Evolutionary conservation across 2,113 vertebrate species (phyloP).

Genomic region (Oryzias celebensis): DNA sequence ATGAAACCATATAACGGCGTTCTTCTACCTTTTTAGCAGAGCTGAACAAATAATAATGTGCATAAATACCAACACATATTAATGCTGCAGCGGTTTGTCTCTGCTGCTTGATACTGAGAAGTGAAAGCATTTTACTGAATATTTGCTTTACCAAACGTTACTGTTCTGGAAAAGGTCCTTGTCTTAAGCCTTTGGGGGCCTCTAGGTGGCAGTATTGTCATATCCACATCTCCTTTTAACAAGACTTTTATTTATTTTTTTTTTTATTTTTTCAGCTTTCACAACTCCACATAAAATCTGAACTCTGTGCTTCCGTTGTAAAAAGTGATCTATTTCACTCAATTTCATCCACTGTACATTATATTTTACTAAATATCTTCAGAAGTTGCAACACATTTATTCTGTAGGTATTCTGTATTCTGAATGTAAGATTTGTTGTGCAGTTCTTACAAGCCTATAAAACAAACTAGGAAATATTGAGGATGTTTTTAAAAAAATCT

Average conservation of each 20-base stretch:
- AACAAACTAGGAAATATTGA: background rate
- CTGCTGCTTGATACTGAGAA: background rate
- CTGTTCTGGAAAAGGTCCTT: background rate
- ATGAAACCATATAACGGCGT: constrained; percentile 44
- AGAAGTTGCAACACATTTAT: background rate
- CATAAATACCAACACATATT: constrained; percentile 7
- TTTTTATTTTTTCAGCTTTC: constrained; percentile 32
- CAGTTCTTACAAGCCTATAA: background rate
- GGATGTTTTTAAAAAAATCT: too few relatives aligned
- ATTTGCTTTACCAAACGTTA: too few relatives aligned
- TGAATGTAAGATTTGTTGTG: constrained; percentile 6
- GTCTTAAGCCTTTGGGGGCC: constrained; percentile 31
- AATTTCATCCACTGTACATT: constrained; percentile 2
- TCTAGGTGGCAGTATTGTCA: constrained; percentile 77
- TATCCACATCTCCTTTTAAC: constrained; percentile 46
- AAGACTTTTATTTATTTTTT: background rate
- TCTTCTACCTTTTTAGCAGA: constrained; percentile 20
- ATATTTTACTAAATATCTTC: constrained; percentile 16
- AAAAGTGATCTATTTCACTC: constrained; percentile 15
- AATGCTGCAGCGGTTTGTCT: background rate
- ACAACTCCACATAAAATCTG: constrained; percentile 18
- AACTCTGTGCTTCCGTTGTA: constrained; percentile 1
- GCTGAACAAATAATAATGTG: constrained; percentile 9
- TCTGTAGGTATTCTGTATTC: constrained; percentile 8
- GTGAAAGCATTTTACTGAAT: background rate